These are phyloP conservation scores for Periophthalmodon schlosseri DNA, from an alignment of 2,113 vertebrate genomes.

Conservation along the genomic window DNA sequence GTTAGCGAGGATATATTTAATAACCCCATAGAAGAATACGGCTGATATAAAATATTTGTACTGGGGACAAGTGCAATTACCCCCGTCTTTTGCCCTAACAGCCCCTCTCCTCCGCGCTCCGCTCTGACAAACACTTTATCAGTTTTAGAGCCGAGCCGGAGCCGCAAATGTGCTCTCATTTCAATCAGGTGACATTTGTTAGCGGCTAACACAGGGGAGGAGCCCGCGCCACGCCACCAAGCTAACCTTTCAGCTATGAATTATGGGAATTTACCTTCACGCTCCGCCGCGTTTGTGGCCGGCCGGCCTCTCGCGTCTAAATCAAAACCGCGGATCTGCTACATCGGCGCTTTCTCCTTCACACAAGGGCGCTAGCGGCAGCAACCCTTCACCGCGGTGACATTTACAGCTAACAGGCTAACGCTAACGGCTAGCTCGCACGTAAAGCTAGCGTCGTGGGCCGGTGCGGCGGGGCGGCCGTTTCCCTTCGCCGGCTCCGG, in stretches of 20 bases:
- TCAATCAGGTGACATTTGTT: conserved; percentile 87
- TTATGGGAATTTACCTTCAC: conserved; percentile 98
- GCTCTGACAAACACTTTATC: conserved; percentile 49
- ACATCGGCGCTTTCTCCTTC: conserved; percentile 88
- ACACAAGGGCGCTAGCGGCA: conserved; percentile 80
- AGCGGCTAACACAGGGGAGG: conserved; percentile 81
- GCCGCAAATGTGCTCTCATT: conserved; percentile 61
- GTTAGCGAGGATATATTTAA: not conserved
- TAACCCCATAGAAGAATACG: not conserved
- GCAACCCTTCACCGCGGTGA: conserved; percentile 72
- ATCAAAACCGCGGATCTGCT: conserved; percentile 90
- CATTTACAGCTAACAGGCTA: conserved; percentile 70
- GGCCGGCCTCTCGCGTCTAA: conserved; percentile 87
- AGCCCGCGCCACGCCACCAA: conserved; percentile 73
- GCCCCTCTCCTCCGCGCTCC: conserved; percentile 60
- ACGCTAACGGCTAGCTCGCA: conserved; percentile 35
- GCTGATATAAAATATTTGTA: not conserved
- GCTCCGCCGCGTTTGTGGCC: conserved; percentile 85
- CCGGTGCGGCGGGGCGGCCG: not conserved
- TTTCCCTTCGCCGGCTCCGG: conserved; percentile 17
- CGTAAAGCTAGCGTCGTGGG: not conserved
- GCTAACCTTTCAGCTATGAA: conserved; percentile 94
- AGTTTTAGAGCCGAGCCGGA: conserved; percentile 59
- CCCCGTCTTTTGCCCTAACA: conserved; percentile 9
- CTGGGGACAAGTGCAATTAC: conserved; percentile 3